Evolutionary conservation across 2,113 vertebrate species (phyloP).

Genomic region (Aptenodytes patagonicus): DNA sequence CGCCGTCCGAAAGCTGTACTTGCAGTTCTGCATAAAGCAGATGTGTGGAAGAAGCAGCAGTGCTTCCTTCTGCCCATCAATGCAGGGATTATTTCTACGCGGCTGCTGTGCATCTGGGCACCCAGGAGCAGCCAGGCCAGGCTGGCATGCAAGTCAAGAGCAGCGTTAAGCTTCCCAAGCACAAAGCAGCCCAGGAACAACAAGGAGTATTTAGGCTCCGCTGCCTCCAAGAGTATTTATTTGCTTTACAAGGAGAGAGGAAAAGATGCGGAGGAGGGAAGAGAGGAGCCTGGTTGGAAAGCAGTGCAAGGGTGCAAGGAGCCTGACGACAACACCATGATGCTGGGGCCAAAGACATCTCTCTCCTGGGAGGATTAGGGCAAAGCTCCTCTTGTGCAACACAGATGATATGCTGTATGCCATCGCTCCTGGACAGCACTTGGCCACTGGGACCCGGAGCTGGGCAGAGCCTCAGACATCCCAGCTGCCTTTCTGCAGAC

Average conservation of each 20-base stretch:
- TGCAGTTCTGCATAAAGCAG: background rate
- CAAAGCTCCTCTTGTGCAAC: background rate
- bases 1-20: background rate
- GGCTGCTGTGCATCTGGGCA: slow-evolving; percentile 5
- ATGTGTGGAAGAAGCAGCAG: slow-evolving; percentile 14
- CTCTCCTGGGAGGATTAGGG: background rate
- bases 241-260: background rate
- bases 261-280: background rate
- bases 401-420: background rate
- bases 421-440: background rate
- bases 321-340: background rate
- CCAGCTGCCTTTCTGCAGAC: background rate
- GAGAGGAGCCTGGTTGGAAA: background rate
- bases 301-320: background rate
- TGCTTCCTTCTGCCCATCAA: background rate
- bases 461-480: background rate
- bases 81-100: background rate
- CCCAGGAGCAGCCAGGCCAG: background rate
- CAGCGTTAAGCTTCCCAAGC: background rate
- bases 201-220: accelerated
- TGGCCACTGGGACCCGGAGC: background rate
- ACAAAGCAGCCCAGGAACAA: background rate
- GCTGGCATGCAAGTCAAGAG: background rate
- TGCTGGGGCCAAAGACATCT: background rate
- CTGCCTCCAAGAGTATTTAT: background rate